phyloP scores from a whole-genome alignment of 2,888 invertebrate species.

The Ectemnius lituratus region DNA sequence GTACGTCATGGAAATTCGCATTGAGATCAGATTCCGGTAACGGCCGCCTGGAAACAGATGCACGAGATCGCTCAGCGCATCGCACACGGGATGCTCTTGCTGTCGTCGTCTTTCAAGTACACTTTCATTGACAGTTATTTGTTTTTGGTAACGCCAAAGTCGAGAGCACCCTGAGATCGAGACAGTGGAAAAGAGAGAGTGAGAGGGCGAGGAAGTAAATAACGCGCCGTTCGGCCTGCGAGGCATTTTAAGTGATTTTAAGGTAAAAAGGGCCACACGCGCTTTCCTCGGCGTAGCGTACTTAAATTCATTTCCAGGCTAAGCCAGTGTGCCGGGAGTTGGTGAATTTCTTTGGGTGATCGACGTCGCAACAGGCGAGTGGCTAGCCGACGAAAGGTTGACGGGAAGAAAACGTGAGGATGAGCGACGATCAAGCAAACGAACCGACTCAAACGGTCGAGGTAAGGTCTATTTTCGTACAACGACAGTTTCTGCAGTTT shows the following conservation, averaged over 20 bases:
- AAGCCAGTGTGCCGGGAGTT: slow-evolving; percentile 14
- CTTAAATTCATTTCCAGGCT: slow-evolving; percentile 16
- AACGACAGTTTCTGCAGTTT: background rate
- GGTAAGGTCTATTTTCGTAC: slow-evolving; percentile 50
- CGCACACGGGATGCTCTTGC: slow-evolving; percentile 37
- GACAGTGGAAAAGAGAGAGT: no score
- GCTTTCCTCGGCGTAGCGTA: slow-evolving; percentile 13
- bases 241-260: background rate
- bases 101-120: slow-evolving; percentile 30
- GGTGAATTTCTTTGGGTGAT: slow-evolving; percentile 32
- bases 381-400: slow-evolving; percentile 12
- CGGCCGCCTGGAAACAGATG: slow-evolving; percentile 45
- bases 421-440: slow-evolving; percentile 72
- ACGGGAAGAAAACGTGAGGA: slow-evolving; percentile 53
- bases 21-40: slow-evolving; percentile 42
- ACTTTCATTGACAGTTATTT: slow-evolving; percentile 49
- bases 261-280: slow-evolving; percentile 4
- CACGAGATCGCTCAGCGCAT: slow-evolving; percentile 6
- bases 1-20: slow-evolving; percentile 42
- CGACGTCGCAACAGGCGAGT: slow-evolving; percentile 9
- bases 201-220: slow-evolving; percentile 6
- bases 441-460: slow-evolving; percentile 67
- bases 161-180: background rate
- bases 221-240: background rate
- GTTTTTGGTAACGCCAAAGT: slow-evolving; percentile 33